Evolutionary conservation across 2,888 invertebrate genomes (phyloP), one percentile per base, ranked within the genome.

Genomic region (Pilophorus perplexus): DNA sequence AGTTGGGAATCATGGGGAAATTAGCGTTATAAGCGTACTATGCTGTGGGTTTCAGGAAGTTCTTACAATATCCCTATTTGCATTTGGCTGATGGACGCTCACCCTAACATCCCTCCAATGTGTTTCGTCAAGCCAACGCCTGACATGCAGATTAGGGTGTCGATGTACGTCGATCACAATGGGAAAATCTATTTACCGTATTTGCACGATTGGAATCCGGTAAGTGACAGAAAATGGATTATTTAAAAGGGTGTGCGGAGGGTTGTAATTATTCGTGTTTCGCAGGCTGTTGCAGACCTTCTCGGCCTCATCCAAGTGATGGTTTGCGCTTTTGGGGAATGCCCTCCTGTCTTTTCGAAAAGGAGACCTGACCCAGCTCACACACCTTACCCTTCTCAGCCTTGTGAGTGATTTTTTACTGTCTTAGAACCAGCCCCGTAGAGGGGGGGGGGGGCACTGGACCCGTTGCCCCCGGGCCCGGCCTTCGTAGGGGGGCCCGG

Each of bases 141-240:
- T 28, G 91, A 90, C 72, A 99, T 99, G 98, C 86, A 87, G 69
- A 95, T 99, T 70, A 96, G 93, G 80, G 88, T 91, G 14, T 96
- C 96, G 10, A 87, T 88, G 79, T 93, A 88, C 78, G 96, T 99
- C 5, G 97, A 98, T 78, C 88, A 88, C 74, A 93, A 89, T 79
- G 99, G 99, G 33, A 93, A 93, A 78, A 87, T 99, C 64, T 98
- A 96, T 78, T 81, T 98, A 74, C 98, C 98, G 1, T 99, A 94
- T 80, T 81, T 99, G 68, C 93, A 95, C 75, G 93, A 97, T 73
- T 99, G 99, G 99, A 81, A 84, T 66, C 84, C 85, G 48, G 86
- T 86, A 78, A 79, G 81, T 76, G 60, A n/a, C n/a, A n/a, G n/a
- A n/a, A n/a, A n/a, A n/a, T n/a, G 20, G 20, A 20, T 33, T 33